Evolutionary conservation across 2,113 vertebrate genomes (phyloP).

Genomic region (Aviceda subcristata): DNA sequence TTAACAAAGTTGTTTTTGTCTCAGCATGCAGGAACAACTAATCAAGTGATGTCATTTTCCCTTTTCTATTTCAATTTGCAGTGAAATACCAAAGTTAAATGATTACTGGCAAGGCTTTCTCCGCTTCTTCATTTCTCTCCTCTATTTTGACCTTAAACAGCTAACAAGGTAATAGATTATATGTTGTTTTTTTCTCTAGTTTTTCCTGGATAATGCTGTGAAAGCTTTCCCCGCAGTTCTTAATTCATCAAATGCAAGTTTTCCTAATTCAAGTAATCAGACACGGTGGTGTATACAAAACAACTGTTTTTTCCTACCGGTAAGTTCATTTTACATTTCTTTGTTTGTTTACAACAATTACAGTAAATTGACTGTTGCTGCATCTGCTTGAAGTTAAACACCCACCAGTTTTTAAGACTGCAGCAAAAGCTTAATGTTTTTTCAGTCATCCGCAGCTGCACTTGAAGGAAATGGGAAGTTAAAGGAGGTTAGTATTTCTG

Average conservation of each 20-base stretch:
- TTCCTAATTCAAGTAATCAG: conserved; percentile 71
- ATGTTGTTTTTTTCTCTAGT: conserved; percentile 73
- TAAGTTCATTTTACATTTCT: conserved; percentile 71
- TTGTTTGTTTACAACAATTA: not conserved
- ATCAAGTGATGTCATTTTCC: not conserved
- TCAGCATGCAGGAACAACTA: not conserved
- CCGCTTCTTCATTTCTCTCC: not conserved
- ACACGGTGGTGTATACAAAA: conserved; percentile 76
- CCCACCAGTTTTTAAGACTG: not conserved
- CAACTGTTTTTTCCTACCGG: conserved; percentile 92
- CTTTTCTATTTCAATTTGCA: not conserved
- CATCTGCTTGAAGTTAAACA: conserved; percentile 18
- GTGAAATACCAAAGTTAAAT: not conserved
- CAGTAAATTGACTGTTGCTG: not conserved
- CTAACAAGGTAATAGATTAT: conserved; percentile 12
- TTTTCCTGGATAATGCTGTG: conserved; percentile 85
- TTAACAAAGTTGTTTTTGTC: not conserved
- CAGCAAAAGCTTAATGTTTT: not conserved
- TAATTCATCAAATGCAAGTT: conserved; percentile 86
- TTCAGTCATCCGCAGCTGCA: not conserved
- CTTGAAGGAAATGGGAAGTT: not conserved
- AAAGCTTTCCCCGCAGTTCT: conserved; percentile 63
- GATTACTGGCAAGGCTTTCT: not conserved
- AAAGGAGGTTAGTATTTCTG: not conserved
- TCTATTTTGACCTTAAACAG: not conserved